Evolutionary conservation across 2,888 invertebrate genomes (phyloP), one percentile per base, ranked within the genome.

Genomic region (Eudemis profundana): DNA sequence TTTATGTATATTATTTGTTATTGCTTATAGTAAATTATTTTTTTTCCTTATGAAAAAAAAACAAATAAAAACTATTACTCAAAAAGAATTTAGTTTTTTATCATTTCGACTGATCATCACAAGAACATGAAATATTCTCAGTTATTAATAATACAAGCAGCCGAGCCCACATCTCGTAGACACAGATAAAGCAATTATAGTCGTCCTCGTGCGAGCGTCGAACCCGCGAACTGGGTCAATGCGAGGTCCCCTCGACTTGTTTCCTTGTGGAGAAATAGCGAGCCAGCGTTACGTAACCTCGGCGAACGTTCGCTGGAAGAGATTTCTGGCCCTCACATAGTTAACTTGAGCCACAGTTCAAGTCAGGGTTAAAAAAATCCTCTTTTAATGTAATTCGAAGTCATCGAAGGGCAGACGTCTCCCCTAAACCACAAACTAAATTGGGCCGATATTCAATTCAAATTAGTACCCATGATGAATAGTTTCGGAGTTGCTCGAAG

Each of bases 161-260:
- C 4, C n/a, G 29, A 29, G 49, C 60, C 60, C 60, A 49, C 49
- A 61, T 61, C 60, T 61, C 17, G 47, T 40, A 19, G 17, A 3
- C 33, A 29, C n/a, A 36, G 38, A 33, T 57, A 44, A 36, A 27
- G 38, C 47, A 46, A 63, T 63, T 63, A 57, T 19, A 15, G n/a
- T 5, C 21, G 63, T 21, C 63, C 63, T 63, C 63, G 56, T 2
- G 4, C 63, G 63, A 44, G 33, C 63, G 4, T 57, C 56, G 63
- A 63, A 63, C 63, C 49, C 53, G 12, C 7, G 15, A 63, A 33
- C 38, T 63, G n/a, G 63, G 63, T 63, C 63, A 57, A 49, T 50
- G 63, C 56, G 49, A 57, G 40, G 56, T 63, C 56, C 21, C 47
- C 64, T 17, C 50, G 36, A 33, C 50, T 40, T 42, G 60, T 60